These are phyloP conservation scores for Scolanthus callimorphus DNA, from an alignment of 92 coral and sea anemone genomes.

Conservation along the genomic window DNA sequence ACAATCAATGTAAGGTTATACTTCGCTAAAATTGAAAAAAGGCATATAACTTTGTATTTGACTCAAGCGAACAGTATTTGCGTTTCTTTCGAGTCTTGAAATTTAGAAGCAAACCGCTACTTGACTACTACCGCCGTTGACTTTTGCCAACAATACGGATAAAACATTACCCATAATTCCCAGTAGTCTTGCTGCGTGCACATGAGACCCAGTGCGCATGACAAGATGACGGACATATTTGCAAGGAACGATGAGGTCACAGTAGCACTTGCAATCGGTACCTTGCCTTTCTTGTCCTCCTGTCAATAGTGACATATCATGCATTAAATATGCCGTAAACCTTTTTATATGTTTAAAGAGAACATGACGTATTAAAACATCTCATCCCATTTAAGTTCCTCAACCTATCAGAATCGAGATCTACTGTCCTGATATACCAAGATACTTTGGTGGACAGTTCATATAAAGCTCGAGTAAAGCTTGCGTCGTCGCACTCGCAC, in stretches of 20 bases:
- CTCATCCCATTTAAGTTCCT: too few species aligned
- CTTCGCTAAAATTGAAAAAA: too few species aligned
- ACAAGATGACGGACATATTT: slow-evolving; percentile 54
- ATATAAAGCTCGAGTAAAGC: too few species aligned
- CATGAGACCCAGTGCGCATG: slow-evolving; percentile 42
- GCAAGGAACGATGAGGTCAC: slow-evolving; percentile 69
- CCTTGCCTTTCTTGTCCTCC: slow-evolving; percentile 76
- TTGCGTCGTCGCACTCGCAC: too few species aligned
- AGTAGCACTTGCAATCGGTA: slow-evolving; percentile 26
- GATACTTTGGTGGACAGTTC: too few species aligned
- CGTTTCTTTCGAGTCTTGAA: not conserved
- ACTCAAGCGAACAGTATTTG: not conserved
- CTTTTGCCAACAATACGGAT: not conserved
- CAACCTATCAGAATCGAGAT: too few species aligned
- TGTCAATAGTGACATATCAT: slow-evolving; percentile 12
- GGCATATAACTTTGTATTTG: too few species aligned
- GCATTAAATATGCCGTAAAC: too few species aligned
- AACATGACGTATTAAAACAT: too few species aligned
- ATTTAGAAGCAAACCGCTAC: not conserved
- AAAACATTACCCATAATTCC: slow-evolving; percentile 70
- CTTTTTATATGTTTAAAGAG: too few species aligned
- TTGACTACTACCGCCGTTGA: not conserved
- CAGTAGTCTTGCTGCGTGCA: slow-evolving; percentile 55
- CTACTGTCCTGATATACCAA: too few species aligned
- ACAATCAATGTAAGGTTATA: too few species aligned